Conservation (phyloP, 2,888 invertebrate genomes). For the Torymus tubicola region DNA sequence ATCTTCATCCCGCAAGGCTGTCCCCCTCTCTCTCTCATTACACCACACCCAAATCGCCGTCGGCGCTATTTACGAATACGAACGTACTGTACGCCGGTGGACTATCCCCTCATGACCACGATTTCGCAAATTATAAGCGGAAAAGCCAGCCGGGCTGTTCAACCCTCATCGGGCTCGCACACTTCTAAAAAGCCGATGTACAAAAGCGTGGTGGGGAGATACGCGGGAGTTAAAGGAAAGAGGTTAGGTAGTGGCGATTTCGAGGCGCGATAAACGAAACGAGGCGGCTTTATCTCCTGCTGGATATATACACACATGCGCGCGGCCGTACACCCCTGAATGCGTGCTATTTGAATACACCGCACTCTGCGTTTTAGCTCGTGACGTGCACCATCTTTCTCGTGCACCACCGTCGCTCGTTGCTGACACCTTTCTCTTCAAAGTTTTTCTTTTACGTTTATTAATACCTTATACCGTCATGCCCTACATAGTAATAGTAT, state of each 20-base stretch:
- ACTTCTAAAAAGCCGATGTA: not conserved
- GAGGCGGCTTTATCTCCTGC: slow-evolving; percentile 52
- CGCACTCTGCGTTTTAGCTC: no score
- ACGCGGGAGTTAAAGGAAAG: slow-evolving; percentile 1
- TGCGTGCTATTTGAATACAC: slow-evolving; percentile 44
- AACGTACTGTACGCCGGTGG: not conserved
- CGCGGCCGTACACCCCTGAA: slow-evolving; percentile 4
- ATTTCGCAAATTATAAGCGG: slow-evolving; percentile 18
- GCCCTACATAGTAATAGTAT: no score
- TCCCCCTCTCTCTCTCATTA: no score
- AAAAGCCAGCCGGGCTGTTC: slow-evolving; percentile 15
- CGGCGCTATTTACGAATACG: slow-evolving; percentile 5
- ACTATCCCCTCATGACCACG: not conserved
- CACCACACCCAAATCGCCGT: not conserved
- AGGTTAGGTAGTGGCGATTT: slow-evolving; percentile 46
- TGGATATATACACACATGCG: slow-evolving; percentile 23
- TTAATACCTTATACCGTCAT: no score
- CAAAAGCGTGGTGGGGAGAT: no score
- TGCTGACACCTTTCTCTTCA: no score
- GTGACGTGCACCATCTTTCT: no score
- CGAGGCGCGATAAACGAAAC: slow-evolving; percentile 50
- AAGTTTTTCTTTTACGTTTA: no score
- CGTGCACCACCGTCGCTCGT: no score
- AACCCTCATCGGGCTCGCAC: slow-evolving; percentile 34
- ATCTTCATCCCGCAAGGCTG: no score